Base-by-base conservation (phyloP, 2,113 vertebrate species). In the Colinus virginianus region DNA sequence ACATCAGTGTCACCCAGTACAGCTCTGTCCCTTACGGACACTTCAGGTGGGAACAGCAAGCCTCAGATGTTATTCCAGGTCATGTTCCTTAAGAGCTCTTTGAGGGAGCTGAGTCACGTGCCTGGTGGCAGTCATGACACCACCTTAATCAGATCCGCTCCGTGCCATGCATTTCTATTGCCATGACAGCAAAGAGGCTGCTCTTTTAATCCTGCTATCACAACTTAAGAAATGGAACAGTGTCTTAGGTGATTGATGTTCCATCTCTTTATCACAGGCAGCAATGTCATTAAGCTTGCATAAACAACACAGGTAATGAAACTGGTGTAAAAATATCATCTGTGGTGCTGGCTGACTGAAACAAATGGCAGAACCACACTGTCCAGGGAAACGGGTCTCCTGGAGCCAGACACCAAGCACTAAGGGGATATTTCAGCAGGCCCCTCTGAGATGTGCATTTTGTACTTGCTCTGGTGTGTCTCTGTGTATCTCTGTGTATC, bases 101-200 rank as follows among this genome's bases (percentile, higher is more conserved):
- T 0, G 12, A 70, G 70, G 72, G 86, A 90, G 77, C 20, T 1
- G 26, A 36, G 62, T 75, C 81, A 69, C 34, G 2, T 59, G 67
- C 42, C 51, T 23, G 13, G 30, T 12, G 48, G 64, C 55, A 18
- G 6, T 23, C 80, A n/a, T 1, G 7, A 13, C 13, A 84, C 48
- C 62, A 42, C 87, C 66, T 78, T 94, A 96, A 97, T 84, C 85
- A 84, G 82, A 94, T 95, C 75, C 11, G 4, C 84, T 51, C 38
- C 5, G 8, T 79, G 92, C 83, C 91, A 26, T 2, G 66, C 56
- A 48, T 53, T 72, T 46, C 83, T 14, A 88, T 34, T 93, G 90
- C 90, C 88, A 77, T 62, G 84, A 66, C 95, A 97, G 95, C 90
- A 93, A 77, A 92, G 94, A 42, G 81, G 86, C 46, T 55, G 69